Evolutionary conservation across 1,140 invertebrate species (phyloP).

Genomic region (Drosophila ercepeae): DNA sequence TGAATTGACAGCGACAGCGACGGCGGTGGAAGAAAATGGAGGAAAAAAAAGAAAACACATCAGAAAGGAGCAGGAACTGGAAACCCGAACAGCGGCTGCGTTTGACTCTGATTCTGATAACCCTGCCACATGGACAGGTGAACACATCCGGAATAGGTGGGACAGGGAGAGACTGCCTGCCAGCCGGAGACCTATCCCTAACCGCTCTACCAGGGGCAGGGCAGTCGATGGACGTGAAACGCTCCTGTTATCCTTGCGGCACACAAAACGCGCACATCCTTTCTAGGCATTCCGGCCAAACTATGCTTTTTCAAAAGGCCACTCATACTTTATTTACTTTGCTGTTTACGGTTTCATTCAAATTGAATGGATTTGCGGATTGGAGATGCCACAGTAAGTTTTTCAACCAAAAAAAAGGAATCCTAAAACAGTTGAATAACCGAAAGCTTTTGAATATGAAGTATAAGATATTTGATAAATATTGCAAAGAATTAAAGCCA

Average conservation of each 20-base stretch:
- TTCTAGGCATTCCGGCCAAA: neutral
- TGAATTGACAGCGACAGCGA: slow-evolving; percentile 69
- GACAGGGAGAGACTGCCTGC: neutral
- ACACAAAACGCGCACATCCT: neutral
- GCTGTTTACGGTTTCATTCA: slow-evolving; percentile 1
- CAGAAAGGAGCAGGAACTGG: slow-evolving; percentile 9
- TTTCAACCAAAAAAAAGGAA: too few species aligned
- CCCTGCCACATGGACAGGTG: slow-evolving; percentile 31
- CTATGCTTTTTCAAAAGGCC: neutral
- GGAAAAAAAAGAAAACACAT: neutral
- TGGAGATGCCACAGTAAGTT: neutral
- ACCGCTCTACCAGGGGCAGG: slow-evolving; percentile 22
- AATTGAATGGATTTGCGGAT: neutral
- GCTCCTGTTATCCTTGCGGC: neutral
- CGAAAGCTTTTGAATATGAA: too few species aligned
- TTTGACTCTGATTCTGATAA: slow-evolving; percentile 48
- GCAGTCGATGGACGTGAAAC: slow-evolving; percentile 1
- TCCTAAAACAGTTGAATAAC: too few species aligned
- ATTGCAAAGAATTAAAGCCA: too few species aligned
- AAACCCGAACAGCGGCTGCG: slow-evolving; percentile 9
- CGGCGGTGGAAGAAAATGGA: slow-evolving; percentile 27
- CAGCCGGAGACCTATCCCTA: slow-evolving; percentile 15
- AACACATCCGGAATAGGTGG: neutral
- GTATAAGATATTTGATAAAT: too few species aligned
- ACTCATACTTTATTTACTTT: slow-evolving; percentile 2